Conservation (phyloP, 2,888 invertebrate genomes). For the Smittia sp. region DNA sequence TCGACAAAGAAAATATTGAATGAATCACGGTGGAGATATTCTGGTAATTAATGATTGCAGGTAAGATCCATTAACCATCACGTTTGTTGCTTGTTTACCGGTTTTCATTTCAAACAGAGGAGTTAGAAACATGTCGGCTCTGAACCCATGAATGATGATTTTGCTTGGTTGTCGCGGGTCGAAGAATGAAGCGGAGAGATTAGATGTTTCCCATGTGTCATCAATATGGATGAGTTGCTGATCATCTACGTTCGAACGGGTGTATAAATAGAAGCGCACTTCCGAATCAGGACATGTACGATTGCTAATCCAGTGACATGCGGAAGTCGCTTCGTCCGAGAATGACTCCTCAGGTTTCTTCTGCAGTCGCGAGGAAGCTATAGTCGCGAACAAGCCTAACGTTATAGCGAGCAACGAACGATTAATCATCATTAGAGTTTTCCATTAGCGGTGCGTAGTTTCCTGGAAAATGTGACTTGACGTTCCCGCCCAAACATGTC, state of each 20-base stretch:
- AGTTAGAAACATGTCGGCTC: neutral
- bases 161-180: neutral
- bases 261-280: neutral
- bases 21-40: neutral
- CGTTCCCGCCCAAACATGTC: too few relatives aligned
- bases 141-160: neutral
- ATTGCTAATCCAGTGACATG: neutral
- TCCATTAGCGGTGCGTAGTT: neutral
- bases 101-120: neutral
- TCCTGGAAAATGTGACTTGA: too few relatives aligned
- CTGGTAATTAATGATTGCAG: neutral
- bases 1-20: slow-evolving; percentile 4
- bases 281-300: neutral
- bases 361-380: too few relatives aligned
- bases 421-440: slow-evolving; percentile 8
- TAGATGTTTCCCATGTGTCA: neutral
- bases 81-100: neutral
- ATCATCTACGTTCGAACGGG: neutral
- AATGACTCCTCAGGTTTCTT: too few relatives aligned
- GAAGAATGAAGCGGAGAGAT: neutral
- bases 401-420: neutral
- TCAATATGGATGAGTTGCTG: slow-evolving; percentile 1
- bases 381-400: neutral
- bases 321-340: too few relatives aligned
- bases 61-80: too few relatives aligned